These are phyloP conservation scores for Clarias macrocephalus DNA, from an alignment of 2,113 vertebrate genomes.

Conservation along the genomic window DNA sequence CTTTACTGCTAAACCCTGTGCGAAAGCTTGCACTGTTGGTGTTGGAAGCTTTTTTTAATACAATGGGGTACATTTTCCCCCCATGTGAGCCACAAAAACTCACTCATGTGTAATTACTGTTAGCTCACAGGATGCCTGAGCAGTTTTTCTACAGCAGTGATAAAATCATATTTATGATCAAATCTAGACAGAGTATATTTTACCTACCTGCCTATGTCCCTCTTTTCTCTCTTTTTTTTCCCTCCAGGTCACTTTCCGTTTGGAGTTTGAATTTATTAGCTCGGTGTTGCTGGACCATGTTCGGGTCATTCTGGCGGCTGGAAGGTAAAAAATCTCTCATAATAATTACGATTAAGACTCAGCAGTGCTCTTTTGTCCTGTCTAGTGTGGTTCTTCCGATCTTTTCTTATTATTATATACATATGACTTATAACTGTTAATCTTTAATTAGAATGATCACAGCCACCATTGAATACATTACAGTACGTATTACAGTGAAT, in stretches of 20 bases:
- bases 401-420: neutral
- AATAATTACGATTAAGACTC: neutral
- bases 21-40: slow-evolving; percentile 43
- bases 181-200: neutral
- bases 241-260: slow-evolving; percentile 78
- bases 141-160: neutral
- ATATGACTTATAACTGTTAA: neutral
- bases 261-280: slow-evolving; percentile 86
- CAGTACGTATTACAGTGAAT: neutral
- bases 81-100: neutral
- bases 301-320: slow-evolving; percentile 70
- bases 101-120: neutral
- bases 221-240: neutral
- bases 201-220: neutral
- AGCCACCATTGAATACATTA: neutral
- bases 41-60: slow-evolving; percentile 15
- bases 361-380: neutral
- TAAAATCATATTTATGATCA: slow-evolving; percentile 3
- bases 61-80: slow-evolving; percentile 6
- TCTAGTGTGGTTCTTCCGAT: neutral
- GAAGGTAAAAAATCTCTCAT: slow-evolving; percentile 65
- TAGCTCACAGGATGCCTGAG: neutral
- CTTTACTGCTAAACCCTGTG: slow-evolving; percentile 45
- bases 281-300: slow-evolving; percentile 74
- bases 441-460: neutral